phyloP scores from a whole-genome alignment of 64 coral and sea anemone genomes.

The Montipora capricornis region DNA sequence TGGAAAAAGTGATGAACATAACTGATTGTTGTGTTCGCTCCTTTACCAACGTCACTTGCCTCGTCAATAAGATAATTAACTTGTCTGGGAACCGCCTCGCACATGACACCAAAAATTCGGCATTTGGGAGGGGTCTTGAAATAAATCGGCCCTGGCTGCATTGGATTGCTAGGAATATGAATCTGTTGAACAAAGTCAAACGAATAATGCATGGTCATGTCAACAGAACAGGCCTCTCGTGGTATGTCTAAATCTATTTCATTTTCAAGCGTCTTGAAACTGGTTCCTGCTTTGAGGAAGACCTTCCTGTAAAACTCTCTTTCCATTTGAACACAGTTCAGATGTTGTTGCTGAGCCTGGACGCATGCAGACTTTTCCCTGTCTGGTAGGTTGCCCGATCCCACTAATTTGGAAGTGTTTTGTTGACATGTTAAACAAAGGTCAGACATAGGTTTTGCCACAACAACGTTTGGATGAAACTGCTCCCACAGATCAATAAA shows the following conservation, averaged over 20 bases:
- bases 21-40: constrained; percentile 40
- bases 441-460: constrained; percentile 52
- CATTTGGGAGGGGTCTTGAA: neutral
- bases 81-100: neutral
- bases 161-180: no score
- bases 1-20: neutral
- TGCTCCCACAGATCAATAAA: constrained; percentile 50
- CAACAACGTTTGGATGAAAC: constrained; percentile 50
- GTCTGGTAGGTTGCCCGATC: constrained; percentile 10
- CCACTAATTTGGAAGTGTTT: constrained; percentile 43
- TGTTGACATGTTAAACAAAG: constrained; percentile 54
- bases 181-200: no score
- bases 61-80: neutral
- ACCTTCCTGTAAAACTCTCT: constrained; percentile 14
- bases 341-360: constrained; percentile 42
- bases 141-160: no score
- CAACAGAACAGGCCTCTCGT: neutral
- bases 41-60: constrained; percentile 10
- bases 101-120: neutral
- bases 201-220: no score
- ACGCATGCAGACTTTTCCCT: constrained; percentile 54
- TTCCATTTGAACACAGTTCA: constrained; percentile 49
- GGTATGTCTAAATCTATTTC: neutral
- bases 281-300: constrained; percentile 1
- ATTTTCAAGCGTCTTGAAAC: neutral